Base-by-base conservation (phyloP, 2,797 vertebrate genomes). In the Diglossa cyanea region DNA sequence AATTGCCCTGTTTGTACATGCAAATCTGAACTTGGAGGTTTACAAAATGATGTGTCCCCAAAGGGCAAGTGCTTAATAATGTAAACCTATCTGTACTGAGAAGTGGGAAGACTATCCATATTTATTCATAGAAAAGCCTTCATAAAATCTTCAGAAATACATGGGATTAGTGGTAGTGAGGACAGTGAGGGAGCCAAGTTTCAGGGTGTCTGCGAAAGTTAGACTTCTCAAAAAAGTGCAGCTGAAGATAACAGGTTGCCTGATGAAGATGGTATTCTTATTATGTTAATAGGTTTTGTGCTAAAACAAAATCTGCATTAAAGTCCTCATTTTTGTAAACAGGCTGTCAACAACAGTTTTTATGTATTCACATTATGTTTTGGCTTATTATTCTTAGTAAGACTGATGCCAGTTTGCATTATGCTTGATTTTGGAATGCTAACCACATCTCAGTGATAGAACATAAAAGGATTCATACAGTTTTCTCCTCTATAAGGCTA, bases 321-420 rank as follows among this genome's bases (percentile, higher is more conserved):
- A 82, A 84, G 51, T 75, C 73, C 25, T 78, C 7, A 3, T 47
- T 95, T 95, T 93, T 94, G 85, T 95, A 95, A 96, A 90, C 79
- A 94, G 71, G 25, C 51, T 86, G 82, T 96, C 95, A 91, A 90
- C 85, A 94, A 60, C 20, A 50, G 5, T 76, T 94, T 85, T 90
- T 81, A 37, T 66, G n/a, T 60, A 75, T 86, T 81, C 58, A 61
- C 47, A 67, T 91, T 93, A 86, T 3, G 2, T 77, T 95, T 94
- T 61, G 47, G 15, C 47, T 80, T 93, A 66, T 88, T 93, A 72
- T 91, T 94, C 51, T 78, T 88, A 45, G 79, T 73, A 86, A 92
- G 90, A 73, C 45, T 42, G 66, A 88, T 81, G 80, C 55, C 83
- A 92, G 39, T 53, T 88, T 88, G 73, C 40, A 53, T 92, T 82